These are phyloP conservation scores for Rotaria sp. DNA, from an alignment of 2,888 invertebrate genomes.

Conservation along the genomic window DNA sequence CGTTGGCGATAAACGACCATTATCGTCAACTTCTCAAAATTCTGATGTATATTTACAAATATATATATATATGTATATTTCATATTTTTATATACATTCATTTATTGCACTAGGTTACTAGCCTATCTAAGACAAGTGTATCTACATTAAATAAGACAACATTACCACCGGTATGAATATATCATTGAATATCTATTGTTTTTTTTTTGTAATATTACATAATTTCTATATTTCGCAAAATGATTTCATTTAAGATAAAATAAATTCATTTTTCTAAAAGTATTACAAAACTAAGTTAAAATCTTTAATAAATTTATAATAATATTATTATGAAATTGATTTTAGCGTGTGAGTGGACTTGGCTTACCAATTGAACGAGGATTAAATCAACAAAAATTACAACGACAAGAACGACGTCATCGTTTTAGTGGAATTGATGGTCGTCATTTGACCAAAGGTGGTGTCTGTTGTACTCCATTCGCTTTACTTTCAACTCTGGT, in stretches of 20 bases:
- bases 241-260: too few species aligned
- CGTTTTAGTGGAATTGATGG: constrained; percentile 3
- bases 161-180: neutral
- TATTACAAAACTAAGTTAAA: too few species aligned
- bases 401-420: constrained; percentile 28
- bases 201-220: too few species aligned
- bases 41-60: neutral
- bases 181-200: too few species aligned
- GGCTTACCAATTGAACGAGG: neutral
- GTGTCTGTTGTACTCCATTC: neutral
- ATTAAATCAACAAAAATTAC: constrained; percentile 13
- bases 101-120: neutral
- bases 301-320: too few species aligned
- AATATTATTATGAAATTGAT: neutral
- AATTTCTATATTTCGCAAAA: too few species aligned
- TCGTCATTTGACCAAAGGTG: neutral
- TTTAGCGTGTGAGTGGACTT: neutral
- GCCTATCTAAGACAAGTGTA: neutral
- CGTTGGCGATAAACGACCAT: neutral
- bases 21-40: neutral
- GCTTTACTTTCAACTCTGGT: constrained; percentile 14
- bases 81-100: neutral
- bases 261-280: too few species aligned
- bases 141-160: neutral
- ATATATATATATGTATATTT: neutral